Percentiles rank a stretch among this genome's conserved stretches.
These are phyloP conservation scores for Drosophila ficusphila DNA, from an alignment of 1,140 invertebrate species.

Conservation along the genomic window DNA sequence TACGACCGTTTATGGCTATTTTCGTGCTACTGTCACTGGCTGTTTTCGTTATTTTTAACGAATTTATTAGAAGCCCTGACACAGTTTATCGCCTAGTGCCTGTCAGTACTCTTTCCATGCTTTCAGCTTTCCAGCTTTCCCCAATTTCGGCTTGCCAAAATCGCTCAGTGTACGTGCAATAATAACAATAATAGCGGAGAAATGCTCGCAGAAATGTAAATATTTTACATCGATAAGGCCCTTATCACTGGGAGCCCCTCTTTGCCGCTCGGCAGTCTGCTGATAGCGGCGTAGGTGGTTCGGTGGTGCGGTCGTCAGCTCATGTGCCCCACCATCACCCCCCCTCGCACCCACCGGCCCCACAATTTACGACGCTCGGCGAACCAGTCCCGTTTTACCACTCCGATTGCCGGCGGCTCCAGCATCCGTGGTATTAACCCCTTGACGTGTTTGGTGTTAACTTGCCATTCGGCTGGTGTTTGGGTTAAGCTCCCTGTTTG, in stretches of 20 bases:
- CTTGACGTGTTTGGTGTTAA: slow-evolving; percentile 81
- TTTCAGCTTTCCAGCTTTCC: not conserved
- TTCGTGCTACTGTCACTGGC: slow-evolving; percentile 63
- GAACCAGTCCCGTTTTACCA: not conserved
- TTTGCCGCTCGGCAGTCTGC: slow-evolving; percentile 18
- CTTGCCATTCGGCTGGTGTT: slow-evolving; percentile 77
- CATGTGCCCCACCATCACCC: slow-evolving; percentile 37
- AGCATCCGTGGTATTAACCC: slow-evolving; percentile 72
- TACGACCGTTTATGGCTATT: slow-evolving; percentile 70
- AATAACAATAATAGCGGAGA: slow-evolving; percentile 27
- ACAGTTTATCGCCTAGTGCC: slow-evolving; percentile 17
- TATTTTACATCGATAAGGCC: slow-evolving; percentile 82
- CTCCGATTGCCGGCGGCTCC: not conserved
- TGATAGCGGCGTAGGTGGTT: slow-evolving; percentile 46
- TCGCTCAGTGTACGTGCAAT: slow-evolving; percentile 25
- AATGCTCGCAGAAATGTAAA: slow-evolving; percentile 79
- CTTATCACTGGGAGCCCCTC: slow-evolving; percentile 1
- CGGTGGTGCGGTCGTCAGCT: slow-evolving; percentile 53
- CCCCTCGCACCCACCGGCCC: no score
- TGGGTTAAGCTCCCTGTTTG: slow-evolving; percentile 82
- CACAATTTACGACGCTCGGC: slow-evolving; percentile 49
- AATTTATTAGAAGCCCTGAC: slow-evolving; percentile 53
- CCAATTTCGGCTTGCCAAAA: slow-evolving; percentile 15
- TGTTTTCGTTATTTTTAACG: slow-evolving; percentile 48
- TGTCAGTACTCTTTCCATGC: slow-evolving; percentile 6